A percentile compares a stretch with the other conserved stretches of the same genome.
phyloP scores from a whole-genome alignment of 2,113 vertebrate species.

The Spea bombifrons region DNA sequence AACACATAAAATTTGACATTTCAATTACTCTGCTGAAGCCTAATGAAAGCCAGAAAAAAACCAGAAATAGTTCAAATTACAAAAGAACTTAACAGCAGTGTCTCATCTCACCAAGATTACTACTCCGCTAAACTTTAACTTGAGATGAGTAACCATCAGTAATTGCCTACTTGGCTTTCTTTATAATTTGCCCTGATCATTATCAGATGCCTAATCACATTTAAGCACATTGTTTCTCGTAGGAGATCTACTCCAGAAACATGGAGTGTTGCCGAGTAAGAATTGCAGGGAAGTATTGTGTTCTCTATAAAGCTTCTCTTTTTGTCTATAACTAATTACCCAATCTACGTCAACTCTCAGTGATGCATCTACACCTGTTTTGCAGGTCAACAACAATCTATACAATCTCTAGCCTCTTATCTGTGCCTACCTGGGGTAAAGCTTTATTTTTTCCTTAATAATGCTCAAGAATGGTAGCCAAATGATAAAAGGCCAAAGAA shows the following conservation, averaged over 20 bases:
- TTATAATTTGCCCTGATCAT: not conserved
- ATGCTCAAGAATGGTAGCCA: not conserved
- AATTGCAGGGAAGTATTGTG: conserved; percentile 2
- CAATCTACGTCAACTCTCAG: conserved; percentile 7
- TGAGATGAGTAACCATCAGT: conserved; percentile 6
- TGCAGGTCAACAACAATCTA: conserved; percentile 1
- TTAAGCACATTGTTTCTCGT: conserved; percentile 1
- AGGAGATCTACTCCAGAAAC: not conserved
- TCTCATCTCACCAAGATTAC: not conserved
- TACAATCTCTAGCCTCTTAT: not conserved
- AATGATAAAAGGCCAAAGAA: not conserved
- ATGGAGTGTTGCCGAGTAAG: not conserved
- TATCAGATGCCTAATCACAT: conserved; percentile 5
- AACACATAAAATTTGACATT: not conserved
- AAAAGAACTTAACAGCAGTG: conserved; percentile 8
- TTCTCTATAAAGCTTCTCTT: conserved; percentile 6
- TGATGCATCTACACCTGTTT: conserved; percentile 11
- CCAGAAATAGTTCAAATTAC: not conserved
- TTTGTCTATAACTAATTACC: conserved; percentile 27
- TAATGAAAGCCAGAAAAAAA: not conserved
- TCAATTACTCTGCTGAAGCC: not conserved
- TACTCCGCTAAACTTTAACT: not conserved
- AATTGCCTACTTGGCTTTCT: not conserved
- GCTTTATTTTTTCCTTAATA: not conserved
- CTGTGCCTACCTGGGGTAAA: not conserved